Percentiles rank a stretch among this genome's conserved stretches.
These are phyloP conservation scores for Hyaena hyaena DNA, from an alignment of 2,113 vertebrate species.

Conservation along the genomic window DNA sequence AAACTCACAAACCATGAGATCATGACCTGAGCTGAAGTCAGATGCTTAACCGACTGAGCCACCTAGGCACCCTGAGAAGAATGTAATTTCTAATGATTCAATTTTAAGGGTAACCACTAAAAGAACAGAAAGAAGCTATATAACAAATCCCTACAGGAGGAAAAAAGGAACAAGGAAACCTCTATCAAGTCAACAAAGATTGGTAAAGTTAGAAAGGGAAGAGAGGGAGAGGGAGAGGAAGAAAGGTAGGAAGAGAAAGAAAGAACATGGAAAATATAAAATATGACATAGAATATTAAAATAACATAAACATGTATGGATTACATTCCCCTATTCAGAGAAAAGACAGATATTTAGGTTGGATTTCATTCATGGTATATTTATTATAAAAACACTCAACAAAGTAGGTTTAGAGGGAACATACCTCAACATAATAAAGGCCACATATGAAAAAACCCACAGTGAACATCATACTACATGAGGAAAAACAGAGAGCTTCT, in stretches of 20 bases:
- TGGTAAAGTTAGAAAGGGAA: background rate
- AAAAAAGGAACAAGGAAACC: background rate
- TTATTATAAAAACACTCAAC: too few relatives aligned
- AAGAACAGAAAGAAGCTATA: background rate
- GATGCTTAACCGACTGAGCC: too few relatives aligned
- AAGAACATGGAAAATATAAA: background rate
- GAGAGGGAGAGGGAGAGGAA: background rate
- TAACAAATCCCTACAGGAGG: background rate
- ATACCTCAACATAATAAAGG: too few relatives aligned
- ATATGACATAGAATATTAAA: background rate
- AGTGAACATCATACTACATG: too few relatives aligned
- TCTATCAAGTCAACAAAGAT: background rate
- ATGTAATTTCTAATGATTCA: background rate
- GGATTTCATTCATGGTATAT: background rate
- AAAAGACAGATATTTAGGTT: background rate
- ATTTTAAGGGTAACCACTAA: background rate
- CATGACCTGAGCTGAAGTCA: too few relatives aligned
- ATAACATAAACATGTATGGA: background rate
- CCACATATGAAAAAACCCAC: too few relatives aligned
- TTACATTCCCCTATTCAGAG: background rate
- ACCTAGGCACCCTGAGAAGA: too few relatives aligned
- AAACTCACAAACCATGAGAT: too few relatives aligned
- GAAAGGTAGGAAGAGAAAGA: background rate
- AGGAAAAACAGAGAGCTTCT: too few relatives aligned
- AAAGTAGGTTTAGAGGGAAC: too few relatives aligned